phyloP scores from a whole-genome alignment of 2,113 vertebrate species.

The Chaetura pelagica region DNA sequence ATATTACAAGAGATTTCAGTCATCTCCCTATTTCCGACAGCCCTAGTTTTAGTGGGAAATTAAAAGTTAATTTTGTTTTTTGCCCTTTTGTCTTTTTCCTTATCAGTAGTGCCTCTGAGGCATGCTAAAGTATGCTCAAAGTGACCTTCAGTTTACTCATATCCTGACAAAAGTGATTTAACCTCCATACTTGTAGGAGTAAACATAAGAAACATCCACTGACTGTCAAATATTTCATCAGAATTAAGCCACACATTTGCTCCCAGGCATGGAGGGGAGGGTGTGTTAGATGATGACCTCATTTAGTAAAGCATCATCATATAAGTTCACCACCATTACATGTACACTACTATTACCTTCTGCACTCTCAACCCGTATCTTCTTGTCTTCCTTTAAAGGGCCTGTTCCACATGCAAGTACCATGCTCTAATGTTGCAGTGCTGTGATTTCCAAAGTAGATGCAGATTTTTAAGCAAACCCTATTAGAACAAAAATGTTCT shows the following conservation, averaged over 20 bases:
- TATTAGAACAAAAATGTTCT: not conserved
- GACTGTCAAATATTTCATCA: constrained; percentile 56
- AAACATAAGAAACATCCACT: constrained; percentile 56
- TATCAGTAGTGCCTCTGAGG: constrained; percentile 73
- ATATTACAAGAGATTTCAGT: constrained; percentile 28
- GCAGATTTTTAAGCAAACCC: not conserved
- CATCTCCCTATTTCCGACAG: constrained; percentile 36
- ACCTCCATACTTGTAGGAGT: constrained; percentile 66
- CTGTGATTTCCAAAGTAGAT: not conserved
- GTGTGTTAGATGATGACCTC: not conserved
- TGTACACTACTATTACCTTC: not conserved
- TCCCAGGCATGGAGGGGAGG: not conserved
- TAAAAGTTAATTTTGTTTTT: constrained; percentile 74
- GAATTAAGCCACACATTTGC: not conserved
- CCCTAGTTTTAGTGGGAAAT: constrained; percentile 61
- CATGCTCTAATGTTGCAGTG: not conserved
- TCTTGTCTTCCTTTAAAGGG: not conserved
- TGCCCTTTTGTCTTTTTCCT: constrained; percentile 74
- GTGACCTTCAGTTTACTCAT: constrained; percentile 77
- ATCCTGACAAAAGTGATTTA: constrained; percentile 72
- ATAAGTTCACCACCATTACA: not conserved
- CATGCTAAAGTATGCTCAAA: constrained; percentile 68
- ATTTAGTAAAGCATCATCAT: not conserved
- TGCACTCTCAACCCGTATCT: not conserved
- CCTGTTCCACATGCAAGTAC: not conserved